Percentiles rank a stretch among this genome's conserved stretches.
phyloP scores from a whole-genome alignment of 92 coral and sea anemone genomes.

The Palythoa heliodiscus region DNA sequence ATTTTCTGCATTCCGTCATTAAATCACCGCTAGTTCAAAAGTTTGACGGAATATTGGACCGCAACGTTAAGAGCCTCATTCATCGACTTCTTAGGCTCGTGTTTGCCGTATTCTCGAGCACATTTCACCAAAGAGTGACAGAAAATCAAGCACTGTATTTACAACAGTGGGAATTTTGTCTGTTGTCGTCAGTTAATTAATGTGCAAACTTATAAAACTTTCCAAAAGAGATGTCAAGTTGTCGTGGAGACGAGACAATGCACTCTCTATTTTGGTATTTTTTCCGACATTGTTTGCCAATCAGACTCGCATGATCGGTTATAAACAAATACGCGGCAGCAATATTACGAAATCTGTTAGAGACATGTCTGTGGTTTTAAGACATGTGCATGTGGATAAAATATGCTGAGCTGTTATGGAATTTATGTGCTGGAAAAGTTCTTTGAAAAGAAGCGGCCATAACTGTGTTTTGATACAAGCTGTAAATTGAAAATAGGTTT shows the following conservation, averaged over 20 bases:
- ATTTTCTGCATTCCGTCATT: conserved; percentile 4
- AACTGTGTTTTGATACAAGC: no score
- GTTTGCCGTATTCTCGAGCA: background rate
- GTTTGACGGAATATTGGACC: background rate
- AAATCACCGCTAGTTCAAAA: background rate
- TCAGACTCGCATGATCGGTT: conserved; percentile 13
- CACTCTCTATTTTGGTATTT: background rate
- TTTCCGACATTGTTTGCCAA: conserved; percentile 25
- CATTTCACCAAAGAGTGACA: background rate
- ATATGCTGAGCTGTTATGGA: background rate
- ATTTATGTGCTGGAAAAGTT: background rate
- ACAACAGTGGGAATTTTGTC: conserved; percentile 4
- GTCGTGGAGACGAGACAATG: conserved; percentile 43
- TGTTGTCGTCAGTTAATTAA: conserved; percentile 34
- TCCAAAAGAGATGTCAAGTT: conserved; percentile 14
- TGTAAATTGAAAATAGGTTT: no score
- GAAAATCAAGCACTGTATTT: background rate
- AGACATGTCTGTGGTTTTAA: background rate
- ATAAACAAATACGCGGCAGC: background rate
- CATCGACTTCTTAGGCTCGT: background rate
- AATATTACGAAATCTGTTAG: background rate
- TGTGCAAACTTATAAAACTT: conserved; percentile 37
- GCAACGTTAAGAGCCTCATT: background rate
- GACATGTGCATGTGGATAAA: background rate
- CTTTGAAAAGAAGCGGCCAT: background rate